Base-by-base conservation (phyloP, 2,113 vertebrate genomes). In the Equus przewalskii region DNA sequence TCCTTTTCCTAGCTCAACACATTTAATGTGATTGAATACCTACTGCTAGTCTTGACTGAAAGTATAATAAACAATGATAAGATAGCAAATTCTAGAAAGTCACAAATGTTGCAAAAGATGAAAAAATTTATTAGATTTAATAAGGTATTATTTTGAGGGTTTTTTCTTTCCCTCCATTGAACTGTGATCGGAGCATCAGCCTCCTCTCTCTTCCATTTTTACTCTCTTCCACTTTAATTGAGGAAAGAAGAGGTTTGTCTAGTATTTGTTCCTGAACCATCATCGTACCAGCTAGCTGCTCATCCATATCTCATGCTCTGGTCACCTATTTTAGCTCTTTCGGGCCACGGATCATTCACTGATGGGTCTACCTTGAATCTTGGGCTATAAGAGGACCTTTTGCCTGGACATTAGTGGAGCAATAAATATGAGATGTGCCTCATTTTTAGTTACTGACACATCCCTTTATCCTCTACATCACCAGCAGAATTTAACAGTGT, bases 1-100 rank as follows among this genome's bases (percentile, higher is more conserved):
- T 82, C 28, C 33, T 58, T 54, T 89, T 80, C 30, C 79, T 5
- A 97, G 92, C n/a, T 85, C 51, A 82, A 83, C 46, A 22, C 12
- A 93, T n/a, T 56, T 96, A 83, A 85, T 78, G 19, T 97, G 88
- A 64, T 85, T 90, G 97, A 91, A 86, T 96, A 89, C 13, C 69
- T 95, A 62, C 83, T 79, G 83, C 73, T 78, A 97, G 87, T 65
- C 62, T 94, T 87, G 96, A 98, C 95, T 97, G 85, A 87, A 62
- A 95, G 49, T 33, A 83, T 73, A 51, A 88, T 96, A 92, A 67
- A 58, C 96, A 49, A 81, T 94, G 58, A 93, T 75, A 90, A 97
- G 87, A 64, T 58, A 96, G 33, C 80, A 96, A 88, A 91, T 88
- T 89, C 64, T 87, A 76, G 67, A 94, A 87, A 73, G 28, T 83